Evolutionary conservation across 2,113 vertebrate species (phyloP), one percentile per base, ranked within the genome.

Genomic region (Nesogale talazaci): DNA sequence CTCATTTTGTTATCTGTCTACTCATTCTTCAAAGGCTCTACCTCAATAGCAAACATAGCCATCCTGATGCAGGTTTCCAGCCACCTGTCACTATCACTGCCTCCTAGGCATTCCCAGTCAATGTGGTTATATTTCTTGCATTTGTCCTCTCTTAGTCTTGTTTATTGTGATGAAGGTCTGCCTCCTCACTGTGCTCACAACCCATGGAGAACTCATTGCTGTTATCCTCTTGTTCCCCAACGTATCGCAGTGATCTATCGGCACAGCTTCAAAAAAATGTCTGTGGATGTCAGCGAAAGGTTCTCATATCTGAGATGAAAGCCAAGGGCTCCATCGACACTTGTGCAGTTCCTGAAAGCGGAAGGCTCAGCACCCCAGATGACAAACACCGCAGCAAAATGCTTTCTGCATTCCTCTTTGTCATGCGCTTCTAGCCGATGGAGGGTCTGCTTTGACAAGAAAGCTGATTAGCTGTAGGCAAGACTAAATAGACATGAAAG

Each of bases 401-500:
- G 40, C 56, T 67, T 14, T 91, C 76, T 78, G 31, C 15, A 17
- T 85, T 56, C 29, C 29, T 70, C 57, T 83, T 46, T 23, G 59
- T 86, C 12, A 0, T 27, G 38, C 61, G 20, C 59, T 82, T 78
- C n/a, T 36, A 42, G 67, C 27, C 63, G 38, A 70, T 57, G 16
- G 40, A 81, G 86, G 65, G 34, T 40, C 31, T 77, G 38, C 65
- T 95, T 94, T 75, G 63, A 89, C 57, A 88, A 90, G 52, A 72
- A 88, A 84, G 34, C 86, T 85, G 92, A 94, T 85, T 83, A 94
- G 42, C 76, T 90, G 38, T 57, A 75, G 59, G 85, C 46, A 72
- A 94, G 65, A 75, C 77, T 85, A 93, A 85, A 17, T 36, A 56
- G 78, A 59, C 34, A 86, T 79, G 59, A 69, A 79, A 93, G 95